Conservation (phyloP, 2,888 invertebrate species). For the Drosophila mimetica region DNA sequence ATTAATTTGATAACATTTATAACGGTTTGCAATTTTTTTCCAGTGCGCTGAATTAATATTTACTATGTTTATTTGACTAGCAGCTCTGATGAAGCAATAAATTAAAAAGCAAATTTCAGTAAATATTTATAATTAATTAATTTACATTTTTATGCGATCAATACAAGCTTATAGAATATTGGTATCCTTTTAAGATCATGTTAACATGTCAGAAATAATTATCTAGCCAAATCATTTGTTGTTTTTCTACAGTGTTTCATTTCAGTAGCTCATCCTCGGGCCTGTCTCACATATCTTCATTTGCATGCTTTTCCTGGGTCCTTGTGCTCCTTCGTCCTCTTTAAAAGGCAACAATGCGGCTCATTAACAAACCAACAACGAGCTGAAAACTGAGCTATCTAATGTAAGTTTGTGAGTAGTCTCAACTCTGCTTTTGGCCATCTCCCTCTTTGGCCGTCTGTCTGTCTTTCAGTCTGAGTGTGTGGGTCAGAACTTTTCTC, state of each 20-base stretch:
- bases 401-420: constrained; percentile 31
- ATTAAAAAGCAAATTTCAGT: neutral
- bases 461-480: no score
- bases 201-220: no score
- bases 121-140: no score
- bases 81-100: neutral
- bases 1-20: no score
- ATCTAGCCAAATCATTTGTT: neutral
- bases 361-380: constrained; percentile 48
- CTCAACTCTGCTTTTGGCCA: neutral
- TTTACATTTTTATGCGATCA: no score
- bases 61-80: neutral
- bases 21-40: no score
- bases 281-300: constrained; percentile 50
- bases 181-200: no score
- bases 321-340: constrained; percentile 29
- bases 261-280: neutral
- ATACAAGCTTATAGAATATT: no score
- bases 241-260: neutral
- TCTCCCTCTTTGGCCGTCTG: neutral
- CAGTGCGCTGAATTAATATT: neutral
- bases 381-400: constrained; percentile 38
- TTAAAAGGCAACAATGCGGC: constrained; percentile 42
- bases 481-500: constrained; percentile 38
- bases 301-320: constrained; percentile 39